phyloP scores from a whole-genome alignment of 2,888 invertebrate species.

The Pyrrhia umbra region DNA sequence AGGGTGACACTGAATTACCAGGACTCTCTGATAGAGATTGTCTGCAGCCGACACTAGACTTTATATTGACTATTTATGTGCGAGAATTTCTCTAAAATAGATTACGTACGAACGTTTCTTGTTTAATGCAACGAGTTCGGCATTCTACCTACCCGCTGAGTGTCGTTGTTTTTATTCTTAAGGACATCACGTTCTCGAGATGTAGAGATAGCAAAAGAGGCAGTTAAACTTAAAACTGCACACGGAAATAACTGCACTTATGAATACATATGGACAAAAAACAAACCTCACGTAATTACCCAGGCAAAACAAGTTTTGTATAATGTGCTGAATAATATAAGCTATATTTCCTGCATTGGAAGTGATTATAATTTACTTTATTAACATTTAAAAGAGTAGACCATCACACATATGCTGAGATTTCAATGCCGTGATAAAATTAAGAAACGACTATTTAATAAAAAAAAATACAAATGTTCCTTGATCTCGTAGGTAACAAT shows the following conservation, averaged over 20 bases:
- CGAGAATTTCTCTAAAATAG: constrained; percentile 57
- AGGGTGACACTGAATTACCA: constrained; percentile 78
- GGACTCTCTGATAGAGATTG: constrained; percentile 67
- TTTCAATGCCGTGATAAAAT: background rate
- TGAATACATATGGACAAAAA: constrained; percentile 7
- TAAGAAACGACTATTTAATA: background rate
- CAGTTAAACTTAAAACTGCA: constrained; percentile 11
- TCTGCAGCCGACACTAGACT: constrained; percentile 69
- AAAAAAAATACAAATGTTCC: background rate
- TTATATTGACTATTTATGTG: constrained; percentile 70
- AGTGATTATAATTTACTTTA: background rate
- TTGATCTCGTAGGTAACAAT: background rate
- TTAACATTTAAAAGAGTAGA: background rate
- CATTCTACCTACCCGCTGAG: constrained; percentile 9
- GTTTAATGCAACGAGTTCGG: constrained; percentile 31
- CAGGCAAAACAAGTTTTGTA: constrained; percentile 7
- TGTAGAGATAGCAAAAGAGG: constrained; percentile 9
- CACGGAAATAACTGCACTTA: constrained; percentile 10
- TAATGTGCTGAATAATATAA: background rate
- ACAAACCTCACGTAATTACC: background rate
- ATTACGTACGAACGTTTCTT: constrained; percentile 37
- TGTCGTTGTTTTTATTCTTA: constrained; percentile 4
- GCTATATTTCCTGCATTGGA: constrained; percentile 7
- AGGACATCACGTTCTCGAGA: constrained; percentile 2
- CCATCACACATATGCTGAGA: background rate